A percentile compares a stretch with the other conserved stretches of the same genome.
Conservation (phyloP, 1,140 invertebrate species). For the Glossosoma conforme region DNA sequence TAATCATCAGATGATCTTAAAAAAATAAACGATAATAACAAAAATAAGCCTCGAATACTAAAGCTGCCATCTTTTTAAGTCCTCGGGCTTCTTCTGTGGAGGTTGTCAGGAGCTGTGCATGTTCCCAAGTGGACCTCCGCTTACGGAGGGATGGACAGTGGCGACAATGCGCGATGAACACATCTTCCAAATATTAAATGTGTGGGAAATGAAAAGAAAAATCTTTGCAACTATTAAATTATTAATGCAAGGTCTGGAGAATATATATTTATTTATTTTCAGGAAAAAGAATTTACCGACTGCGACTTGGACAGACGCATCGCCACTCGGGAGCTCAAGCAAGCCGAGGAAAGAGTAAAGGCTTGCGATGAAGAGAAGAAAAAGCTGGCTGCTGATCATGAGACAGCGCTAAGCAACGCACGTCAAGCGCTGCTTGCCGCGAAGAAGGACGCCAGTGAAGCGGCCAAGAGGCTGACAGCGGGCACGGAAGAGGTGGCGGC, state of each 20-base stretch:
- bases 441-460: conserved; percentile 1
- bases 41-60: no score
- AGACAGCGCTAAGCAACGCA: neutral
- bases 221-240: conserved; percentile 1
- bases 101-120: no score
- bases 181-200: no score
- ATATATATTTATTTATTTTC: conserved; percentile 24
- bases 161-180: no score
- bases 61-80: no score
- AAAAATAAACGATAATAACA: no score
- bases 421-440: conserved; percentile 3
- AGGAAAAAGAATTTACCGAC: conserved; percentile 63
- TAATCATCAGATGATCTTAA: no score
- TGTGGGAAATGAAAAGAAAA: no score
- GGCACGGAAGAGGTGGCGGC: neutral
- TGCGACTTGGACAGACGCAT: conserved; percentile 63
- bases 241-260: no score
- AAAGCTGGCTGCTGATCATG: conserved; percentile 38
- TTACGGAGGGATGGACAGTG: no score
- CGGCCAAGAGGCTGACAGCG: conserved; percentile 6
- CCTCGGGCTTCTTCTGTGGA: no score
- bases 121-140: no score
- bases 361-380: conserved; percentile 43
- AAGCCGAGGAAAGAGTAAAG: conserved; percentile 55
- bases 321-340: conserved; percentile 57